Evolutionary conservation across 2,888 invertebrate species (phyloP).

Genomic region (Caradrina kadenii): DNA sequence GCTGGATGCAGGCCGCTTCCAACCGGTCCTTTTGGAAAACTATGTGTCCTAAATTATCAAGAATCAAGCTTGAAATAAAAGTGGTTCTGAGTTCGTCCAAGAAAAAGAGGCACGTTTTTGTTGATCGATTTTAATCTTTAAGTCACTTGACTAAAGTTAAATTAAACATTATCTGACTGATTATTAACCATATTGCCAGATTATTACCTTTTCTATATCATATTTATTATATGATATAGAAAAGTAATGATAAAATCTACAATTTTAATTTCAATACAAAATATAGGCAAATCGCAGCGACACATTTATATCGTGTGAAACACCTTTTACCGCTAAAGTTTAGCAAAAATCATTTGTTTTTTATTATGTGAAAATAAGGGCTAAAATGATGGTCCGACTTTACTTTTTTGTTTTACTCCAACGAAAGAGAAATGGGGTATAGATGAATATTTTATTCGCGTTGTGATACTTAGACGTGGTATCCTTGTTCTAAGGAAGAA

Average conservation of each 20-base stretch:
- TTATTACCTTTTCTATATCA: no score
- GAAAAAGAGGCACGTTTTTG: neutral
- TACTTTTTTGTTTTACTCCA: constrained; percentile 65
- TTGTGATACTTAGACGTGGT: constrained; percentile 36
- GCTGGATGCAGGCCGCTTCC: no score
- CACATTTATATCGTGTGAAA: constrained; percentile 31
- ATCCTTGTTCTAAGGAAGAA: constrained; percentile 13
- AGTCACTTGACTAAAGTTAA: no score
- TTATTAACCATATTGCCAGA: no score
- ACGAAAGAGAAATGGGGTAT: constrained; percentile 69
- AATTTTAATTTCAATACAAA: no score
- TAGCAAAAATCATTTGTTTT: constrained; percentile 76
- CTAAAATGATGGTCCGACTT: constrained; percentile 67
- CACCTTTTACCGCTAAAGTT: constrained; percentile 51
- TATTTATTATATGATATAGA: no score
- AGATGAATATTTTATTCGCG: constrained; percentile 69
- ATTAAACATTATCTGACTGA: no score
- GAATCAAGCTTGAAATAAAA: neutral
- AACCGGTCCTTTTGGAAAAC: no score
- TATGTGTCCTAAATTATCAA: no score
- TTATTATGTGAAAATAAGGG: constrained; percentile 78
- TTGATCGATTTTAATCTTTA: no score
- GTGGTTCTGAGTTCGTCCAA: neutral
- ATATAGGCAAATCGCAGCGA: neutral
- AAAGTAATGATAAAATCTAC: no score